phyloP scores from a whole-genome alignment of 1,140 invertebrate species.

The Nasonia giraulti region DNA sequence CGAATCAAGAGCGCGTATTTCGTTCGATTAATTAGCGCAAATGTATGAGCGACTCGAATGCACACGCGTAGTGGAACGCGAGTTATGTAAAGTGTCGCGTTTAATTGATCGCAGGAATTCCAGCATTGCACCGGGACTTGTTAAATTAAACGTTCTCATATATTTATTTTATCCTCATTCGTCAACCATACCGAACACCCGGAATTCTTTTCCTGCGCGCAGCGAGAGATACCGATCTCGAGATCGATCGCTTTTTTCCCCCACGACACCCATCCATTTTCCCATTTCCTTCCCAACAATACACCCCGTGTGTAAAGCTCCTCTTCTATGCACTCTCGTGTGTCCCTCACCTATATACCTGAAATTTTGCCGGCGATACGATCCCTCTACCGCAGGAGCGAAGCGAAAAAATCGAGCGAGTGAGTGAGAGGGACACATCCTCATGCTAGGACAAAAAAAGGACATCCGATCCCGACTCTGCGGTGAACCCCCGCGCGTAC shows the following conservation, averaged over 20 bases:
- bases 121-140: background rate
- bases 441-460: conserved; percentile 20
- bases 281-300: background rate
- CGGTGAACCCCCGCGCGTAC: conserved; percentile 28
- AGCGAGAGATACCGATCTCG: background rate
- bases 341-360: background rate
- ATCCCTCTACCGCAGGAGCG: conserved; percentile 1
- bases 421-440: conserved; percentile 25
- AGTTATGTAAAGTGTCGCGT: background rate
- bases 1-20: background rate
- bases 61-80: background rate
- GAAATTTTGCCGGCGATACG: background rate
- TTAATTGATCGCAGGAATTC: background rate
- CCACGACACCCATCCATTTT: background rate
- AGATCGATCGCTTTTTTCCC: background rate
- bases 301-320: background rate
- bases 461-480: conserved; percentile 38
- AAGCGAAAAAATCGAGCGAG: conserved; percentile 18
- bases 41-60: background rate
- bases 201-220: background rate
- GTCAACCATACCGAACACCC: background rate
- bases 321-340: background rate
- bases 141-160: background rate
- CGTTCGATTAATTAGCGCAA: background rate
- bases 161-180: background rate